Percentiles rank a stretch among this genome's conserved stretches.
phyloP scores from a whole-genome alignment of 2,113 vertebrate genomes.

The Haplotaxodon microlepis region DNA sequence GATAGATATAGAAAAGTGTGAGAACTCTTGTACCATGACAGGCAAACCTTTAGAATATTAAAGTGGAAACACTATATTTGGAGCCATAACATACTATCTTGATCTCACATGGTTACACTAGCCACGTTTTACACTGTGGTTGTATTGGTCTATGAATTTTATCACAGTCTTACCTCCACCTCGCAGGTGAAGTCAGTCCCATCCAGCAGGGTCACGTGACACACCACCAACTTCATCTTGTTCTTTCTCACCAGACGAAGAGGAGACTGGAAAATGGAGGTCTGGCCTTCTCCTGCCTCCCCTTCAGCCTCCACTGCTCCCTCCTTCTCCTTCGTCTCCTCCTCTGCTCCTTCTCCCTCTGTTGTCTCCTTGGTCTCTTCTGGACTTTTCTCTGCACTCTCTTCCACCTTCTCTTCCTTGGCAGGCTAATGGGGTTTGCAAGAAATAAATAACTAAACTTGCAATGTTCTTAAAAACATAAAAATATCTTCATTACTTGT shows the following conservation, averaged over 20 bases:
- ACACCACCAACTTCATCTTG: conserved; percentile 83
- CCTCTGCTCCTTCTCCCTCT: conserved; percentile 63
- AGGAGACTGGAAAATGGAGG: conserved; percentile 60
- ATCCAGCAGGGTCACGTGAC: conserved; percentile 85
- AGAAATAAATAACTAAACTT: not conserved
- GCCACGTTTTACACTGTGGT: not conserved
- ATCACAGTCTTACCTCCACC: conserved; percentile 77
- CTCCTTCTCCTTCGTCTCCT: conserved; percentile 73
- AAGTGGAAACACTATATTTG: not conserved
- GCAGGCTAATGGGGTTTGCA: conserved; percentile 60
- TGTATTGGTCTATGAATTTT: not conserved
- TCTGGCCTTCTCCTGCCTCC: conserved; percentile 61
- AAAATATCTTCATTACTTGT: not conserved
- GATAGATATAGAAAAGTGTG: not conserved
- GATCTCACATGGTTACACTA: not conserved
- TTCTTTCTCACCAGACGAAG: conserved; percentile 81
- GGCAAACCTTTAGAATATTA: not conserved
- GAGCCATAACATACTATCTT: not conserved
- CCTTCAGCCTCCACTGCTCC: conserved; percentile 63
- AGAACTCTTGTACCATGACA: not conserved
- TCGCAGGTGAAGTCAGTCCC: conserved; percentile 85
- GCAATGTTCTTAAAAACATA: not conserved
- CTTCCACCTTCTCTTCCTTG: conserved; percentile 75
- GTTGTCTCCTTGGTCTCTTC: conserved; percentile 55
- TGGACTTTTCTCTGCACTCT: conserved; percentile 52